Base-by-base conservation (phyloP, 2,797 vertebrate species). In the Galaxias olidus region DNA sequence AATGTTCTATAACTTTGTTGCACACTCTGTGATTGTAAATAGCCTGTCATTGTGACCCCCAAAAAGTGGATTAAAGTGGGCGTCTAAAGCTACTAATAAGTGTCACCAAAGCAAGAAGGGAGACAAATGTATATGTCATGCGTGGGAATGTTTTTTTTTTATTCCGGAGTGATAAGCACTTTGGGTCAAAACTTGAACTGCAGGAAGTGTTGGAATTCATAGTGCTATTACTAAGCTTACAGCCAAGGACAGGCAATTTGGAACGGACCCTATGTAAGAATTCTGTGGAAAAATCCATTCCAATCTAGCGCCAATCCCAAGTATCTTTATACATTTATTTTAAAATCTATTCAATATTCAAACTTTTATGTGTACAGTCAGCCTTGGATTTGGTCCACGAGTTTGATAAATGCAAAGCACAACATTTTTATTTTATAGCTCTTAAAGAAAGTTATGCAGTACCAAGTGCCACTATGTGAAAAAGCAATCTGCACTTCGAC, bases 121-220 rank as follows among this genome's bases (percentile, higher is more conserved):
- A 63, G 53, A 79, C 81, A 82, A 74, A 79, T 54, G 62, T 44
- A 62, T 68, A 72, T 75, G 53, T 60, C 61, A 61, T 72, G 58
- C 56, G 68, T 44, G 14, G 63, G 73, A 85, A 86, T 84, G 82
- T 86, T 91, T 86, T 74, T 30, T 30, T 30, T 30, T 14, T 72
- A 70, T 64, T 53, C 67, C 63, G 56, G 67, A 57, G 60, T 58
- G 81, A 89, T 82, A 84, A 86, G 85, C 63, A 77, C 79, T 82
- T 77, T 72, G 63, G 84, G 84, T 87, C 79, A 88, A 82, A 91
- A 84, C 80, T 85, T 74, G 70, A 64, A 61, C 65, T 20, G 72
- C 81, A 91, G 90, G 89, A 92, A 90, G 81, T 85, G 83, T 74
- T 75, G 80, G 78, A 84, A 87, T 87, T 85, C 75, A 71, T 4